Percentiles rank a stretch among this genome's conserved stretches.
These are phyloP conservation scores for Montipora sp. DNA, from an alignment of 64 coral and sea anemone species.

Conservation along the genomic window DNA sequence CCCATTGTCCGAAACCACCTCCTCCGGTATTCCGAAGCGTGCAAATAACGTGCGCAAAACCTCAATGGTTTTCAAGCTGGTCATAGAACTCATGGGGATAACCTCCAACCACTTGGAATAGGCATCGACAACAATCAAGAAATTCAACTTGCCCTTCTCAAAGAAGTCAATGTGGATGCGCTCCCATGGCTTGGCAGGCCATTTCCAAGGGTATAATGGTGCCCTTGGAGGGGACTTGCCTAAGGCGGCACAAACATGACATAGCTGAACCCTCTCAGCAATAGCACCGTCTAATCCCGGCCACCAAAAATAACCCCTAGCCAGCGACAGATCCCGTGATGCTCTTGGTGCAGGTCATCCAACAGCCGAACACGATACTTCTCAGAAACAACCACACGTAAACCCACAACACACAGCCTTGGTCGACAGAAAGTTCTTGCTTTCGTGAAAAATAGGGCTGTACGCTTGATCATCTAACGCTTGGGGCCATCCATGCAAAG, in stretches of 20 bases:
- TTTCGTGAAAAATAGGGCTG: background rate
- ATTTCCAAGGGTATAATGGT: conserved; percentile 3
- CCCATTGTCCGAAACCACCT: background rate
- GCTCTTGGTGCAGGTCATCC: conserved; percentile 8
- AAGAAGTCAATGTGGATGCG: background rate
- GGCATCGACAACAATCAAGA: no score
- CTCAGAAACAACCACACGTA: background rate
- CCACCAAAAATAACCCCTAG: conserved; percentile 11
- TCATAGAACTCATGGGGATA: background rate
- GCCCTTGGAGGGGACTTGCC: no score
- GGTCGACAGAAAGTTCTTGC: background rate
- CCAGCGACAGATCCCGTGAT: conserved; percentile 6
- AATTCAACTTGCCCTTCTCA: background rate
- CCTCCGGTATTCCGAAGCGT: background rate
- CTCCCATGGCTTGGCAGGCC: conserved; percentile 3
- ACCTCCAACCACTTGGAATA: no score
- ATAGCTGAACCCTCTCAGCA: background rate
- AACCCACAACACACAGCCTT: conserved; percentile 20
- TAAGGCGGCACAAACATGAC: background rate
- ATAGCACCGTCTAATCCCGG: background rate
- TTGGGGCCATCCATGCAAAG: background rate
- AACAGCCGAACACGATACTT: conserved; percentile 4
- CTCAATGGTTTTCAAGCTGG: conserved; percentile 1
- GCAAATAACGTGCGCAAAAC: background rate
- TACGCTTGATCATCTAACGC: background rate